Evolutionary conservation across 1,140 invertebrate species (phyloP).

Genomic region (Drosophila fuyamai): DNA sequence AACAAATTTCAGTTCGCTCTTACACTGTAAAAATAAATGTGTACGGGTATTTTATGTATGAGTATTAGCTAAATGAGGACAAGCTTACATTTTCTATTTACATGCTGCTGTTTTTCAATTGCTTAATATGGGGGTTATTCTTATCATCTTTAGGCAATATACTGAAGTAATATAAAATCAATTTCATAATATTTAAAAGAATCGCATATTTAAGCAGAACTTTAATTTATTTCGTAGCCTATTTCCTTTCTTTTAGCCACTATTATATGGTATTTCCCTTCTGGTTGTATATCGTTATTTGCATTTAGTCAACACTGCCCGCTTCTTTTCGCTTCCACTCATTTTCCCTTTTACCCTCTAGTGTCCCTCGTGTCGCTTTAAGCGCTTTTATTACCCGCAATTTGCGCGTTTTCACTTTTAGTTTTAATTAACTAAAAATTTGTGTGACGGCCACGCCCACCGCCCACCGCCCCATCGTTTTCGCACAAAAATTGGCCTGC

Average conservation of each 20-base stretch:
- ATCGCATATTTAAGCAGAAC: no score
- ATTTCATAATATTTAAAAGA: neutral
- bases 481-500: constrained; percentile 25
- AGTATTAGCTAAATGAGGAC: neutral
- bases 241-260: neutral
- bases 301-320: constrained; percentile 47
- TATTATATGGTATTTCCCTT: constrained; percentile 4
- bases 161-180: no score
- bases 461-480: constrained; percentile 5
- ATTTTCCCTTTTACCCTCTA: constrained; percentile 3
- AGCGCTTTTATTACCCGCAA: constrained; percentile 77
- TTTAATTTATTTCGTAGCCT: neutral
- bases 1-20: constrained; percentile 20
- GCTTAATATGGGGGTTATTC: no score
- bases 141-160: no score
- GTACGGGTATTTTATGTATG: neutral
- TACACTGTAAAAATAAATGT: neutral
- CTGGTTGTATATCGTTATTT: constrained; percentile 39
- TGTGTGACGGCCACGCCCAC: constrained; percentile 42
- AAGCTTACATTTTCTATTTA: no score
- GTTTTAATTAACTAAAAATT: constrained; percentile 81
- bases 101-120: no score
- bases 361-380: constrained; percentile 36
- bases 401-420: constrained; percentile 80
- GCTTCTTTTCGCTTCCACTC: constrained; percentile 9